These are phyloP conservation scores for Erythrolamprus reginae DNA, from an alignment of 2,113 vertebrate species.

Conservation along the genomic window DNA sequence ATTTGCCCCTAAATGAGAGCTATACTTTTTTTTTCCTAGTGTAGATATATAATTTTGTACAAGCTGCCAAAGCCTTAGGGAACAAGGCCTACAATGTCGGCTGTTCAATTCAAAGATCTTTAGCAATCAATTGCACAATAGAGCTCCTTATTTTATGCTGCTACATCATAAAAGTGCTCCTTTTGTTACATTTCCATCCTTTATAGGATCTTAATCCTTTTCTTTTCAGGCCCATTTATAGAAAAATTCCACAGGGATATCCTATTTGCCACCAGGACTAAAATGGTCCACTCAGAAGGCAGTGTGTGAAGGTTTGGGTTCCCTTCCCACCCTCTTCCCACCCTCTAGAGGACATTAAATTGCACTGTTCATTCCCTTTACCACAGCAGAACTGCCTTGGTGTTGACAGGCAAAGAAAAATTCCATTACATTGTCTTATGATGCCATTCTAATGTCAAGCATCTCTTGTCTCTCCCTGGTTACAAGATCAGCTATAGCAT, in stretches of 20 bases:
- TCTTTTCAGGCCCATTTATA: slow-evolving; percentile 83
- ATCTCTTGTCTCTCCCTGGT: slow-evolving; percentile 70
- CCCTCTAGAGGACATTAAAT: slow-evolving; percentile 89
- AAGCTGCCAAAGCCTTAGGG: slow-evolving; percentile 72
- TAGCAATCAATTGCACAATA: slow-evolving; percentile 88
- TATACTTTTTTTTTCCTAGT: slow-evolving; percentile 67
- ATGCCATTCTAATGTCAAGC: slow-evolving; percentile 80
- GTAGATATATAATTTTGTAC: slow-evolving; percentile 74
- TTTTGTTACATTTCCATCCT: slow-evolving; percentile 95
- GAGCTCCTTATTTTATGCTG: slow-evolving; percentile 91
- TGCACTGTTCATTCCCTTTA: slow-evolving; percentile 82
- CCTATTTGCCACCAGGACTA: slow-evolving; percentile 82
- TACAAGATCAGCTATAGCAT: slow-evolving; percentile 85
- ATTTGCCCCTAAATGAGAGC: slow-evolving; percentile 79
- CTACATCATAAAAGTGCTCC: slow-evolving; percentile 95
- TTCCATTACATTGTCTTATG: slow-evolving; percentile 80
- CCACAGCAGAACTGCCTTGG: slow-evolving; percentile 83
- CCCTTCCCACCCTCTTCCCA: slow-evolving; percentile 70
- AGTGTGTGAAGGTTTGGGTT: slow-evolving; percentile 78
- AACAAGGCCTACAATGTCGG: slow-evolving; percentile 62
- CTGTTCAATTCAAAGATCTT: slow-evolving; percentile 84
- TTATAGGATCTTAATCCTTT: slow-evolving; percentile 92
- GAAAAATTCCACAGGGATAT: slow-evolving; percentile 89
- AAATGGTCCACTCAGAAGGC: slow-evolving; percentile 82
- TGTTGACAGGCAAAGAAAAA: slow-evolving; percentile 86